phyloP scores from a whole-genome alignment of 2,888 invertebrate species.

The Pammene aurita region DNA sequence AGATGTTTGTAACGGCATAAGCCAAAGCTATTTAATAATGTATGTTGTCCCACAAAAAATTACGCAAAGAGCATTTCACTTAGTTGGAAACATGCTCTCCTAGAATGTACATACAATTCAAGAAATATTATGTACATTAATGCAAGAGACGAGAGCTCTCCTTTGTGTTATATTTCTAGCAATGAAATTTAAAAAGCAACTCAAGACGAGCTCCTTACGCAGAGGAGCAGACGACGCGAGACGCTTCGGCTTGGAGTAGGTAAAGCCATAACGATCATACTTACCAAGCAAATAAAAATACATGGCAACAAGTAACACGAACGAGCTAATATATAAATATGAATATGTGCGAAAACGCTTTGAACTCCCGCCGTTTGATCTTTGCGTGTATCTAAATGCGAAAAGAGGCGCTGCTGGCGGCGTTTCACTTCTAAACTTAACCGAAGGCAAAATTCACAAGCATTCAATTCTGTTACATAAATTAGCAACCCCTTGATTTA shows the following conservation, averaged over 20 bases:
- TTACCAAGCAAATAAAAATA: constrained; percentile 56
- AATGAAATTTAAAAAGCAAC: constrained; percentile 21
- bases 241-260: constrained; percentile 21
- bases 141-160: background rate
- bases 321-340: constrained; percentile 68
- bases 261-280: constrained; percentile 48
- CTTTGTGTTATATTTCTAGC: constrained; percentile 10
- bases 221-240: constrained; percentile 26
- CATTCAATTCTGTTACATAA: constrained; percentile 63
- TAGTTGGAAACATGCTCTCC: too few relatives aligned
- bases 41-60: too few relatives aligned
- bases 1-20: background rate
- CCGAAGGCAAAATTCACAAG: constrained; percentile 61
- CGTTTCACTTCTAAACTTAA: constrained; percentile 53
- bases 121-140: background rate
- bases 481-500: constrained; percentile 56
- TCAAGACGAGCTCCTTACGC: constrained; percentile 13
- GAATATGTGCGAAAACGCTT: constrained; percentile 66
- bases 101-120: background rate
- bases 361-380: constrained; percentile 69
- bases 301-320: constrained; percentile 61
- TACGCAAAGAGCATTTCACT: too few relatives aligned
- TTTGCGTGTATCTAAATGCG: constrained; percentile 57
- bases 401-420: constrained; percentile 55
- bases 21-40: too few relatives aligned